These are phyloP conservation scores for Maylandia zebra DNA, from an alignment of 2,113 vertebrate species.

Conservation along the genomic window DNA sequence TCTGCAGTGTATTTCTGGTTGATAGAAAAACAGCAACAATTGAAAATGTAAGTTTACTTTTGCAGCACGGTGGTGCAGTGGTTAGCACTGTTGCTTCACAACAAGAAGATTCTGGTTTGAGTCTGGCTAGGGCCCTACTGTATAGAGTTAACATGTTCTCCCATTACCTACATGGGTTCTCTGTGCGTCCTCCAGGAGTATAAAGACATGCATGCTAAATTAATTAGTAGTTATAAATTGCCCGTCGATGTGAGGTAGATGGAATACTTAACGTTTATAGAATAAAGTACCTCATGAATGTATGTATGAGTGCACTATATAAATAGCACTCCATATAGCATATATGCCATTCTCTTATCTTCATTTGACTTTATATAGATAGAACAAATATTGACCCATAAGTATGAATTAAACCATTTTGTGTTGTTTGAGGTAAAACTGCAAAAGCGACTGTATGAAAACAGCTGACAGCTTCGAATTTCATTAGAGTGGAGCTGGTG, in stretches of 20 bases:
- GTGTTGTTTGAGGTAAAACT: not conserved
- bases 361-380: not conserved
- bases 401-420: not conserved
- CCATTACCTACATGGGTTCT: not conserved
- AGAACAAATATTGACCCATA: not conserved
- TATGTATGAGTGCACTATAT: not conserved
- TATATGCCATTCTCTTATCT: not conserved
- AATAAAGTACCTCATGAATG: not conserved
- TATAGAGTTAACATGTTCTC: not conserved
- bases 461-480: not conserved
- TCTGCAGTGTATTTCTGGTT: not conserved
- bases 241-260: rapidly evolving
- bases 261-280: not conserved
- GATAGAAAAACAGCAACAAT: not conserved
- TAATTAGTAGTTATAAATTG: not conserved
- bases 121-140: not conserved
- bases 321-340: not conserved
- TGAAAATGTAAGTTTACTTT: not conserved
- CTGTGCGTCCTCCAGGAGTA: not conserved
- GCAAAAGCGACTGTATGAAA: not conserved
- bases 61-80: not conserved
- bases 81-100: not conserved
- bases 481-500: not conserved
- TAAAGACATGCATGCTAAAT: not conserved
- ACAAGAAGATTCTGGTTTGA: not conserved